Conservation (phyloP, 2,113 vertebrate species). For the Syrmaticus mikado region DNA sequence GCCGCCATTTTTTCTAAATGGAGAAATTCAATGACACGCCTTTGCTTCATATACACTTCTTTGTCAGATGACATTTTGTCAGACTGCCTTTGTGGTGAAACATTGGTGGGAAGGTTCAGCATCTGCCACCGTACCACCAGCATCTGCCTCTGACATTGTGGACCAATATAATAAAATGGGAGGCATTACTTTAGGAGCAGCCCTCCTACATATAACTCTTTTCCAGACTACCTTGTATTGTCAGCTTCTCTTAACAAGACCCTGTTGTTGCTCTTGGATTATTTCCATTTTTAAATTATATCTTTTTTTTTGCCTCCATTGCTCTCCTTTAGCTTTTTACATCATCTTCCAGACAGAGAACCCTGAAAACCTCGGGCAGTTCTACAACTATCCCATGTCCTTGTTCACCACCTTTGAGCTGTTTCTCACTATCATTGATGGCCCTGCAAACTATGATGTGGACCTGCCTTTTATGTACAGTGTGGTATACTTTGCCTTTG, state of each 20-base stretch:
- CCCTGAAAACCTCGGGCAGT: constrained; percentile 79
- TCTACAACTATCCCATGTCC: constrained; percentile 86
- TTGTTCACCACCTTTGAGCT: constrained; percentile 92
- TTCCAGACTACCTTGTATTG: background rate
- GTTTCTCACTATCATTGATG: constrained; percentile 90
- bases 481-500: constrained; percentile 84
- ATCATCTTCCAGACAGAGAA: constrained; percentile 93
- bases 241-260: background rate
- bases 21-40: background rate
- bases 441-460: constrained; percentile 89
- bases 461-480: constrained; percentile 86
- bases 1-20: too few species aligned
- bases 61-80: background rate
- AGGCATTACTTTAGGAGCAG: background rate
- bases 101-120: background rate
- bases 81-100: background rate
- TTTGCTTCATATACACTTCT: background rate
- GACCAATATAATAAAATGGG: background rate
- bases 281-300: background rate
- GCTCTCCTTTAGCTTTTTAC: constrained; percentile 82
- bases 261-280: background rate
- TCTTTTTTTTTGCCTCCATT: background rate
- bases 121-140: background rate
- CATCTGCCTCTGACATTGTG: background rate
- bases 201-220: background rate